Base-by-base conservation (phyloP, 37 sponge, comb jelly and placozoan genomes). In the Chondrosia reniformis region DNA sequence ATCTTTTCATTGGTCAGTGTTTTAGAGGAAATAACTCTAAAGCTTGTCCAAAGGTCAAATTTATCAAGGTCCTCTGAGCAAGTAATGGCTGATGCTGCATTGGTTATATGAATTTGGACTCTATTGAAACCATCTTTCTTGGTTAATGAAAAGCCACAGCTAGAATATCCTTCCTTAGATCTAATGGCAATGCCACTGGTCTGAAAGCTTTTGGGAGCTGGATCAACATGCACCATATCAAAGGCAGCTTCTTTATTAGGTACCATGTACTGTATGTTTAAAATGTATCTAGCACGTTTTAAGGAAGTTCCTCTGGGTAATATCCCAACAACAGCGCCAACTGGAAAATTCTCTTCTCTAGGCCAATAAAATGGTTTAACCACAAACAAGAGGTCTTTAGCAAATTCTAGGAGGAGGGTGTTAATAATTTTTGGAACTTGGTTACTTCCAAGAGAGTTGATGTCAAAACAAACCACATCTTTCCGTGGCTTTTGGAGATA, bases 381-480 rank as follows among this genome's bases (percentile, higher is more conserved):
- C 15, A 88, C 76, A 79, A 88, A 88, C 27, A 88, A 34, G 46
- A 88, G 67, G 17, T 75, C 46, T 0, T 42, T 63, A 28, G 92
- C 88, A 43, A 77, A 43, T 13, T 65, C 71, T 8, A 78, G 44
- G 0, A 88, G 84, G 32, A 87, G 81, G 32, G 71, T 45, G 25
- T 87, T 76, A 36, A 39, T 45, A 17, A 91, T 84, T n/a, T 78
- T 57, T 10, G 92, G 92, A 3, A 87, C 25, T 15, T 82, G 38
- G 45, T 49, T 46, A 19, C 52, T 31, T 4, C 36, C 74, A 24
- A 69, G 72, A 21, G 43, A 38, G 9, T 76, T 45, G 1, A 76
- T 67, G 0, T 77, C 67, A 56, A 87, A 87, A 1, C 80, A 63
- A n/a, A 84, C 59, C 30, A 91, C 84, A 63, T 78, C 81, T 40